phyloP scores from a whole-genome alignment of 1,140 invertebrate genomes.

The Semibalanus balanoides region DNA sequence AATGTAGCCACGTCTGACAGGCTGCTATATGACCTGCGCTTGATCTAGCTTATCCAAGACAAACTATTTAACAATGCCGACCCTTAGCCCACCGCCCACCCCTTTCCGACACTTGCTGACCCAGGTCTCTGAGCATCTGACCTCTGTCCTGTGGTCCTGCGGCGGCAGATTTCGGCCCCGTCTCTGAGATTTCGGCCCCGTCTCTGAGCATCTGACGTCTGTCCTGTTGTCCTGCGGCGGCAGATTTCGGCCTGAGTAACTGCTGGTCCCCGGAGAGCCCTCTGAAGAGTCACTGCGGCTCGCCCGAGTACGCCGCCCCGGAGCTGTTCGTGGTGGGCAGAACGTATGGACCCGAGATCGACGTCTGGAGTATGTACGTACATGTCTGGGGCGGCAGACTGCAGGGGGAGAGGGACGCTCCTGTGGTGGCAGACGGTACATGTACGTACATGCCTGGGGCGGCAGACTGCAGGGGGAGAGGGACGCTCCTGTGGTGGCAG shows the following conservation, averaged over 20 bases:
- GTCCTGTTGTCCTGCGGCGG: constrained; percentile 12
- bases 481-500: too few species aligned
- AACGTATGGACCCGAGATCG: constrained; percentile 43
- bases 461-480: background rate
- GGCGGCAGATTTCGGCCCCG: constrained; percentile 50
- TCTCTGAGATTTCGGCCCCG: too few species aligned
- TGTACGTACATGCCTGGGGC: constrained; percentile 31
- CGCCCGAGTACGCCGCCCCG: constrained; percentile 57
- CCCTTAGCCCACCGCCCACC: too few species aligned
- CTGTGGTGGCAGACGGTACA: too few species aligned
- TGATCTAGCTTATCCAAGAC: too few species aligned
- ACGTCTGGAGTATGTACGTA: constrained; percentile 53
- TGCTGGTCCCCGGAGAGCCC: constrained; percentile 38
- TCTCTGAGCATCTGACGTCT: too few species aligned
- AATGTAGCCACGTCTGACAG: too few species aligned
- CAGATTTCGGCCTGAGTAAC: constrained; percentile 58
- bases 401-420: background rate
- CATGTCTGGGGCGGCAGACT: background rate
- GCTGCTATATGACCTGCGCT: too few species aligned
- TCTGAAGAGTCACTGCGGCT: constrained; percentile 54
- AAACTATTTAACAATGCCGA: too few species aligned
- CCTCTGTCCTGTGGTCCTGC: constrained; percentile 3
- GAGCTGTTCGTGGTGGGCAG: constrained; percentile 45
- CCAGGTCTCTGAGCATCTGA: too few species aligned
- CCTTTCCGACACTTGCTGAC: too few species aligned